Evolutionary conservation across 2,888 invertebrate genomes (phyloP).

Genomic region (Drosophila atripex): DNA sequence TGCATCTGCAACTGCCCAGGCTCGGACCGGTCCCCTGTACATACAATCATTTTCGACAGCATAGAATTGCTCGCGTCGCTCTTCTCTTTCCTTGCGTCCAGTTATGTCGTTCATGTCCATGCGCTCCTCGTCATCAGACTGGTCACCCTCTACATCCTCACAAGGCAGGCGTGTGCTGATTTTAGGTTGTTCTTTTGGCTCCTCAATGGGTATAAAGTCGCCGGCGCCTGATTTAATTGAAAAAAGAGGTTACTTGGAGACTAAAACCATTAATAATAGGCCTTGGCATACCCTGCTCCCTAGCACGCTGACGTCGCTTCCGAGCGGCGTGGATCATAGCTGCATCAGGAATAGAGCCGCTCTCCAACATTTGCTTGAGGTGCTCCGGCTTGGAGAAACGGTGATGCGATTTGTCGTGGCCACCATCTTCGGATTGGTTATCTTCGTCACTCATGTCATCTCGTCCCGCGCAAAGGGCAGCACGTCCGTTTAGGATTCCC

Average conservation of each 20-base stretch:
- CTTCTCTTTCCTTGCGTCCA: slow-evolving; percentile 90
- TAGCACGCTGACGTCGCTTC: slow-evolving; percentile 96
- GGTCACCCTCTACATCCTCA: slow-evolving; percentile 91
- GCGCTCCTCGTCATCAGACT: slow-evolving; percentile 92
- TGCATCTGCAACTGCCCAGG: slow-evolving; percentile 21
- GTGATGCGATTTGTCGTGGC: slow-evolving; percentile 82
- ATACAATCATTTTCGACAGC: slow-evolving; percentile 88
- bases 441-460: slow-evolving; percentile 88
- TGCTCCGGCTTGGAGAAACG: slow-evolving; percentile 88
- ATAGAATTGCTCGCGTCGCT: slow-evolving; percentile 91
- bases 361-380: slow-evolving; percentile 91
- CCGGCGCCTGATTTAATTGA: slow-evolving; percentile 84
- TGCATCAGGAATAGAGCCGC: slow-evolving; percentile 98
- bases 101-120: slow-evolving; percentile 94
- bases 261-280: neutral
- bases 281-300: slow-evolving; percentile 87
- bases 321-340: slow-evolving; percentile 98
- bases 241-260: neutral
- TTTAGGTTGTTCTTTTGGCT: slow-evolving; percentile 82
- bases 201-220: slow-evolving; percentile 86
- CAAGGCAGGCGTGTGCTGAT: slow-evolving; percentile 88
- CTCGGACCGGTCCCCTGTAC: slow-evolving; percentile 65
- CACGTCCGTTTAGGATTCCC: slow-evolving; percentile 90
- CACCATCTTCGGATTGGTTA: slow-evolving; percentile 85
- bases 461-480: slow-evolving; percentile 91